Conservation (phyloP, 2,797 vertebrate genomes). For the Sebastes kiyomatsui region DNA sequence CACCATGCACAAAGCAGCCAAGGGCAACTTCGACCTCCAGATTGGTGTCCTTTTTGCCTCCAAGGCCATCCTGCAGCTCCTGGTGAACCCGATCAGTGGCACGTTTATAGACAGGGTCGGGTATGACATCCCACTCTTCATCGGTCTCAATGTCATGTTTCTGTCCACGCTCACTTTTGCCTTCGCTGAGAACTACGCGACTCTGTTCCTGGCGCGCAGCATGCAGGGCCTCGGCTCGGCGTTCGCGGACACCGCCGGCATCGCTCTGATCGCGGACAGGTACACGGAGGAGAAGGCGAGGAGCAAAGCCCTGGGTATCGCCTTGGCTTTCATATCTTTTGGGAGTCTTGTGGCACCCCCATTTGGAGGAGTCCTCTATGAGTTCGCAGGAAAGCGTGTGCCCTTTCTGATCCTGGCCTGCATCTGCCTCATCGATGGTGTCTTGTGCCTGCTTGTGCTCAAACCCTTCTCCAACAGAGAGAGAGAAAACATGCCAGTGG, state of each 20-base stretch:
- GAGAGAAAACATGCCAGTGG: constrained; percentile 93
- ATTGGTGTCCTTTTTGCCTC: constrained; percentile 97
- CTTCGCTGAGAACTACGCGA: constrained; percentile 92
- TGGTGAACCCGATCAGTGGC: constrained; percentile 94
- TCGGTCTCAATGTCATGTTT: constrained; percentile 94
- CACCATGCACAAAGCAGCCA: constrained; percentile 62
- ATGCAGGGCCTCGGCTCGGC: constrained; percentile 96
- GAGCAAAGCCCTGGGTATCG: constrained; percentile 93
- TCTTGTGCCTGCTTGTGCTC: constrained; percentile 87
- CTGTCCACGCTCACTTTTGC: constrained; percentile 92
- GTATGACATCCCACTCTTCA: constrained; percentile 93
- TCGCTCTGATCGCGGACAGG: constrained; percentile 95
- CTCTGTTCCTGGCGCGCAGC: constrained; percentile 93
- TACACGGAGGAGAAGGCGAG: constrained; percentile 90
- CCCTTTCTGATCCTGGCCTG: constrained; percentile 93
- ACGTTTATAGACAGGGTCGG: constrained; percentile 97
- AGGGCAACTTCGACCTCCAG: constrained; percentile 91
- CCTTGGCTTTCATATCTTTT: constrained; percentile 97
- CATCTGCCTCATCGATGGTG: constrained; percentile 88
- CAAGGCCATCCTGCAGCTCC: constrained; percentile 94
- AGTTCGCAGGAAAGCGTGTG: constrained; percentile 89
- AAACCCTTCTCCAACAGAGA: constrained; percentile 88
- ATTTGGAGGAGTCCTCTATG: constrained; percentile 92
- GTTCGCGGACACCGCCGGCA: constrained; percentile 95
- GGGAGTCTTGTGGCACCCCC: constrained; percentile 96